These are phyloP conservation scores for Scaptomyza graminum DNA, from an alignment of 1,140 invertebrate genomes.

Conservation along the genomic window DNA sequence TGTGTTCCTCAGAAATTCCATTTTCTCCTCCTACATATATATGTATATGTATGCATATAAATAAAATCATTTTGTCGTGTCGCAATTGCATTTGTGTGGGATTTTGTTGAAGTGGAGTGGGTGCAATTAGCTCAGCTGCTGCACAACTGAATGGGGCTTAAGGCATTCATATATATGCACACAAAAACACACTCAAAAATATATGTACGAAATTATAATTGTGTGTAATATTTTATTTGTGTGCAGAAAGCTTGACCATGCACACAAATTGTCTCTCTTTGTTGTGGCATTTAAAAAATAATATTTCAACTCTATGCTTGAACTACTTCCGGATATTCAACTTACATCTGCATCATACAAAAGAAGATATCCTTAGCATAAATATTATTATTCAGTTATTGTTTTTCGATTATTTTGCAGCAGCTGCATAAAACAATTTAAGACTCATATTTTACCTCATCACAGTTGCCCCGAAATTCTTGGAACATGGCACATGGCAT, in stretches of 20 bases:
- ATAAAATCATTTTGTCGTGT: slow-evolving; percentile 2
- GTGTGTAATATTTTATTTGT: not conserved
- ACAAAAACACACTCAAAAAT: too few species aligned
- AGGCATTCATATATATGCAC: not conserved
- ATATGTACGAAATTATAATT: not conserved
- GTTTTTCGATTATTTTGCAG: not conserved
- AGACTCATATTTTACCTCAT: not conserved
- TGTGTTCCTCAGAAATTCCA: not conserved
- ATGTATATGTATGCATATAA: not conserved
- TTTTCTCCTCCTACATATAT: too few species aligned
- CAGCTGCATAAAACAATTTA: slow-evolving; percentile 1
- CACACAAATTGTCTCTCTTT: slow-evolving; percentile 14
- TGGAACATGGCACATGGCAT: not conserved
- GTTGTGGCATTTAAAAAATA: slow-evolving; percentile 1
- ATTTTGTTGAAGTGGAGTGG: slow-evolving; percentile 14
- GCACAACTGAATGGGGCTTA: slow-evolving; percentile 12
- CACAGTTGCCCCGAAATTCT: not conserved
- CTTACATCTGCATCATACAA: not conserved
- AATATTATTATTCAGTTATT: not conserved
- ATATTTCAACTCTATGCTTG: too few species aligned
- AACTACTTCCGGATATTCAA: not conserved
- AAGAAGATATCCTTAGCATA: too few species aligned
- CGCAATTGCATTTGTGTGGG: slow-evolving; percentile 40
- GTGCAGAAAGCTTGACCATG: not conserved
- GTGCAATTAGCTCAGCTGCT: slow-evolving; percentile 36